These are phyloP conservation scores for Ictalurus punctatus DNA, from an alignment of 2,113 vertebrate species.

Conservation along the genomic window DNA sequence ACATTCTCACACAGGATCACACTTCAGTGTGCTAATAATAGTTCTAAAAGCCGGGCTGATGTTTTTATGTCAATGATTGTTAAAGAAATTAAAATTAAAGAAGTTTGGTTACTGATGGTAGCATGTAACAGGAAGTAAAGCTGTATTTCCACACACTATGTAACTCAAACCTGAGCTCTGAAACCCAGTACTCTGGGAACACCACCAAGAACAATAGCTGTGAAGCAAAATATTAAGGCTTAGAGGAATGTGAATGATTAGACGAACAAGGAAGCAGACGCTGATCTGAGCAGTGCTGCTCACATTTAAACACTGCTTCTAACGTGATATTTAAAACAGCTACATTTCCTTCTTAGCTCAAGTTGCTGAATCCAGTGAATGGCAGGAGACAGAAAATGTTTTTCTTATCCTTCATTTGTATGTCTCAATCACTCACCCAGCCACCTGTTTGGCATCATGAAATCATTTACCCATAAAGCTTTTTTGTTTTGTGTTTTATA, in stretches of 20 bases:
- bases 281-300: not conserved
- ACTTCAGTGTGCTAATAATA: no score
- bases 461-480: not conserved
- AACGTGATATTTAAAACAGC: not conserved
- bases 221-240: not conserved
- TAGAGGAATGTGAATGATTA: slow-evolving; percentile 8
- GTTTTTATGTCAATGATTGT: not conserved
- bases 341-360: not conserved
- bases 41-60: not conserved
- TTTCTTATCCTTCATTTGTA: no score
- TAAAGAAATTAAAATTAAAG: no score
- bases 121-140: not conserved
- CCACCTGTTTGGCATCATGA: not conserved
- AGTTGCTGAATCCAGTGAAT: not conserved
- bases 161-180: not conserved
- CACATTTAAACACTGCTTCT: not conserved
- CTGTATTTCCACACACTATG: not conserved
- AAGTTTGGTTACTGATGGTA: not conserved
- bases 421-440: not conserved
- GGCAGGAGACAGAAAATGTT: not conserved
- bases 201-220: not conserved
- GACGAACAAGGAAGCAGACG: not conserved
- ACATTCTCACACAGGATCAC: not conserved
- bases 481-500: not conserved
- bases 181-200: slow-evolving; percentile 36